These are phyloP conservation scores for Enteromius unitaeniatus DNA, from an alignment of 2,797 vertebrate species.

Conservation along the genomic window DNA sequence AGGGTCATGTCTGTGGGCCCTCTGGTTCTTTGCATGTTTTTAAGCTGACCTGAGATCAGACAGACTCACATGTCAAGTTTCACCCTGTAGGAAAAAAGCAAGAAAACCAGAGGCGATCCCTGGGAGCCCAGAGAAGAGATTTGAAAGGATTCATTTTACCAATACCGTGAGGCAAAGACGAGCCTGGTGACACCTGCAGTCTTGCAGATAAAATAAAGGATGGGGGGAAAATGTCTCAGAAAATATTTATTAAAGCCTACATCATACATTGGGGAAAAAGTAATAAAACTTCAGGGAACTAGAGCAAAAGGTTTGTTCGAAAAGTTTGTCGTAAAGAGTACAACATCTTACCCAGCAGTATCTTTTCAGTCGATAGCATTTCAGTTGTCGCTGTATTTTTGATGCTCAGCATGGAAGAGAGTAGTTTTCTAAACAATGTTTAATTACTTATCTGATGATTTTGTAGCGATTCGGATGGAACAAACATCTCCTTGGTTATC, in stretches of 20 bases:
- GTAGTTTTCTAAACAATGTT: not conserved
- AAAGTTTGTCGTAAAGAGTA: conserved; percentile 12
- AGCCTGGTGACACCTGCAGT: conserved; percentile 29
- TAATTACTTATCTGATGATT: not conserved
- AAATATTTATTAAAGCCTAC: conserved; percentile 44
- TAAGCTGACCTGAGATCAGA: conserved; percentile 65
- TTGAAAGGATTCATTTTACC: conserved; percentile 40
- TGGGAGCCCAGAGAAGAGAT: conserved; percentile 28
- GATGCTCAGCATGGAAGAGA: not conserved
- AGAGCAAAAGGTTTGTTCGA: conserved; percentile 8
- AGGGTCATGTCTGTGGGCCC: conserved; percentile 42
- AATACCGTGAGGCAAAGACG: conserved; percentile 18
- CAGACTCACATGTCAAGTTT: not conserved
- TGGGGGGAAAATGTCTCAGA: conserved; percentile 19
- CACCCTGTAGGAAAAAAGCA: not conserved
- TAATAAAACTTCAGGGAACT: conserved; percentile 36
- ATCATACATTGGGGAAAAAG: conserved; percentile 33
- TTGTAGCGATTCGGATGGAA: not conserved
- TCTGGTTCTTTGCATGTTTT: conserved; percentile 47
- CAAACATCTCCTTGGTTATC: not conserved
- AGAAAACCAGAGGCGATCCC: not conserved
- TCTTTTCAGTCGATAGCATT: not conserved
- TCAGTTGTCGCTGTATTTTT: not conserved
- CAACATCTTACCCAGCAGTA: not conserved
- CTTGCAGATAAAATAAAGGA: conserved; percentile 41